phyloP scores from a whole-genome alignment of 2,888 invertebrate genomes.

The Leptinotarsa haldemani region DNA sequence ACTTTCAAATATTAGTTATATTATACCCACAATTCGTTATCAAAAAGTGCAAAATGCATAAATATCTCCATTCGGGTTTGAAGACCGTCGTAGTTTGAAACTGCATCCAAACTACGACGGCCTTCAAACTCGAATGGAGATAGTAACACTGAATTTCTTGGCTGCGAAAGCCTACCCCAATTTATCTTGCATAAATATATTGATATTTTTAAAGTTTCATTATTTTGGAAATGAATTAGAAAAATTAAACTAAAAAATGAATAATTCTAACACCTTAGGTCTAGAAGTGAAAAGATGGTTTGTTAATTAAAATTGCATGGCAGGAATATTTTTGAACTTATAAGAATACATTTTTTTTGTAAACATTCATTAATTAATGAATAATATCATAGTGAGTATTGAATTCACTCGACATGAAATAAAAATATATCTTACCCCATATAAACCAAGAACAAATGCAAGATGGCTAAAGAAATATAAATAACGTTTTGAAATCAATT shows the following conservation, averaged over 20 bases:
- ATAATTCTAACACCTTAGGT: too few species aligned
- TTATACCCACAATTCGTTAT: neutral
- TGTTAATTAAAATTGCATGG: neutral
- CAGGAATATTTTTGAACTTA: neutral
- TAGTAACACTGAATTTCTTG: too few species aligned
- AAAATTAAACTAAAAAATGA: too few species aligned
- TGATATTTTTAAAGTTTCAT: too few species aligned
- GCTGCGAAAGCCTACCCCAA: too few species aligned
- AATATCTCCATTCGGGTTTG: too few species aligned
- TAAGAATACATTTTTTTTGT: neutral
- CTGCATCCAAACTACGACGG: too few species aligned
- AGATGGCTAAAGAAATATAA: neutral
- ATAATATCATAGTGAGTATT: neutral
- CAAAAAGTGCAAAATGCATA: conserved; percentile 6
- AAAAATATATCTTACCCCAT: neutral
- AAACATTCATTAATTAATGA: neutral
- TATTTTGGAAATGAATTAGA: too few species aligned
- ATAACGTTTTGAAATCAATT: neutral
- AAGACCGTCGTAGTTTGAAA: too few species aligned
- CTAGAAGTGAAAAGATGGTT: too few species aligned
- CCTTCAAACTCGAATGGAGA: too few species aligned
- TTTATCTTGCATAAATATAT: neutral
- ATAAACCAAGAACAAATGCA: neutral
- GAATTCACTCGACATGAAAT: neutral
- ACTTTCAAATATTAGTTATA: conserved; percentile 13